These are phyloP conservation scores for Seriola dumerili DNA, from an alignment of 2,113 vertebrate species.

Conservation along the genomic window DNA sequence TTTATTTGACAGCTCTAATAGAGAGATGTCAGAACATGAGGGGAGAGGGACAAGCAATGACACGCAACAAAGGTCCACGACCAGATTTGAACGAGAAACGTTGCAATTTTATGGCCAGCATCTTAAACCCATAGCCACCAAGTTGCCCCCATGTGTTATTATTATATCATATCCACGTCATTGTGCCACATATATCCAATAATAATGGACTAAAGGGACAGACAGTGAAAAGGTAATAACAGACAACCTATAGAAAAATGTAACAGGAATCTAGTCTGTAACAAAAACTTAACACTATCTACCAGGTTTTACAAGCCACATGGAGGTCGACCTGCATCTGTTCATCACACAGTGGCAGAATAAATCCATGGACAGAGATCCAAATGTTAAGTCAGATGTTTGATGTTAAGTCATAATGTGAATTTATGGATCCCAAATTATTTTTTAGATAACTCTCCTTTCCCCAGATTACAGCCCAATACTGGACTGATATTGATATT, in stretches of 20 bases:
- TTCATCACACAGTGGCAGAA: not conserved
- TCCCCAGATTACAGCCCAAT: not conserved
- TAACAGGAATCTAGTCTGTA: not conserved
- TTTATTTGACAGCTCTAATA: constrained; percentile 11
- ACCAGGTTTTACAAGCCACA: not conserved
- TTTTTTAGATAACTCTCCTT: not conserved
- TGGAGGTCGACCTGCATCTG: not conserved
- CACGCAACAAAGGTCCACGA: not conserved
- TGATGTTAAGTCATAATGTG: not conserved
- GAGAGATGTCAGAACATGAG: not conserved
- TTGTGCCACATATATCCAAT: not conserved
- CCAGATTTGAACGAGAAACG: not conserved
- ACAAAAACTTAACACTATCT: not conserved
- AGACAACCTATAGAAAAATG: not conserved
- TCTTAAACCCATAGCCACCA: not conserved
- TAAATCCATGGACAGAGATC: not conserved
- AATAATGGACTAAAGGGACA: constrained; percentile 8
- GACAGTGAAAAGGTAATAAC: not conserved
- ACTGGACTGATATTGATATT: not conserved
- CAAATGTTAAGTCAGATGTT: not conserved
- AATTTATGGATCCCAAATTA: not conserved
- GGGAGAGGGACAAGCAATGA: not conserved
- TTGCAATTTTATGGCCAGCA: not conserved
- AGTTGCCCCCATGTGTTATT: constrained; percentile 12
- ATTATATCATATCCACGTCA: constrained; percentile 1